Conservation (phyloP, 2,797 vertebrate genomes). For the Sparidentex hasta region DNA sequence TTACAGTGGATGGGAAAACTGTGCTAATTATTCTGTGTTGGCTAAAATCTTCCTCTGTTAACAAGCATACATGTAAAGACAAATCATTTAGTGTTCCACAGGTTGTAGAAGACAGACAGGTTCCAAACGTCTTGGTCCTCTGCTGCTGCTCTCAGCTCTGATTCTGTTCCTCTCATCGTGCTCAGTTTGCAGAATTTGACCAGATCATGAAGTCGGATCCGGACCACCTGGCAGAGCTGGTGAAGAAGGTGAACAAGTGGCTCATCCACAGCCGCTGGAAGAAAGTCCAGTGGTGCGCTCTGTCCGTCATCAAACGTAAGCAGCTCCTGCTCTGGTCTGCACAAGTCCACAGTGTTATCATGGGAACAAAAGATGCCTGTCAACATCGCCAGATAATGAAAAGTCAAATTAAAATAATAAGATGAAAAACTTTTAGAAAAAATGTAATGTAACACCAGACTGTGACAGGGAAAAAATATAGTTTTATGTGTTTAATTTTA, state of each 20-base stretch:
- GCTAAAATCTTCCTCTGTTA: too few species aligned
- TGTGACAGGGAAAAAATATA: neutral
- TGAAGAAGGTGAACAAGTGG: conserved; percentile 96
- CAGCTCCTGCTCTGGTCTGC: conserved; percentile 18
- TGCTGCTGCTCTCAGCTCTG: neutral
- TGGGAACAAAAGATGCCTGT: neutral
- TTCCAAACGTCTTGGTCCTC: neutral
- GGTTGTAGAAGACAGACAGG: neutral
- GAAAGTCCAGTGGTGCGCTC: conserved; percentile 95
- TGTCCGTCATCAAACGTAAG: conserved; percentile 96
- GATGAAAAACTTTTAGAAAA: too few species aligned
- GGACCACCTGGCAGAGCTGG: conserved; percentile 94
- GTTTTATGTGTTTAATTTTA: neutral
- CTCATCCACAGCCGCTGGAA: conserved; percentile 98
- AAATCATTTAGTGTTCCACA: neutral
- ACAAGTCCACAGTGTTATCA: neutral
- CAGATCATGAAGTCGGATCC: conserved; percentile 99
- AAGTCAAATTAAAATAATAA: too few species aligned
- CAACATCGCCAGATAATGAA: too few species aligned
- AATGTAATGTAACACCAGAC: too few species aligned
- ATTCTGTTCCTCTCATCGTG: neutral
- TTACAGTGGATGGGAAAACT: too few species aligned
- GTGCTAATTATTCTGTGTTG: too few species aligned
- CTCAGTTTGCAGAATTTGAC: conserved; percentile 97
- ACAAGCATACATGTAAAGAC: too few species aligned